phyloP scores from a whole-genome alignment of 2,113 vertebrate genomes.

The Dicerorhinus sumatrensis region DNA sequence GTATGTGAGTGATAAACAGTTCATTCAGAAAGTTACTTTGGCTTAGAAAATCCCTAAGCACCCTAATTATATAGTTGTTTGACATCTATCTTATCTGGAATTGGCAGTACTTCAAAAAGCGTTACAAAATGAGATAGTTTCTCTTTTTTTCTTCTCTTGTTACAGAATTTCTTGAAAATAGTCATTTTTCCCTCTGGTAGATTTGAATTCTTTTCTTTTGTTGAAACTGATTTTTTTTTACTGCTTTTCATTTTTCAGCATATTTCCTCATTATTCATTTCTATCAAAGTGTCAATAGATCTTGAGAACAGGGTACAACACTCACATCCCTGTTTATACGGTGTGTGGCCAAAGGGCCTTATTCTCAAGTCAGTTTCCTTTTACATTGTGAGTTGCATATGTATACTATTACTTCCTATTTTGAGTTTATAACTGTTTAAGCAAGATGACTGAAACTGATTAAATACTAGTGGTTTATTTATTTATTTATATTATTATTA shows the following conservation, averaged over 20 bases:
- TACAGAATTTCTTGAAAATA: conserved; percentile 39
- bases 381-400: neutral
- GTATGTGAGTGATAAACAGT: neutral
- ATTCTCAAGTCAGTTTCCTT: neutral
- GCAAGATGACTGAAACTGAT: neutral
- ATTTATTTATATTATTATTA: neutral
- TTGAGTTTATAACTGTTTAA: conserved; percentile 25
- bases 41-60: neutral
- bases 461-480: neutral
- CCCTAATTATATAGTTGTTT: neutral
- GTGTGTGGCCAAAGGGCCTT: neutral
- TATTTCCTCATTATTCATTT: conserved; percentile 57
- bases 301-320: neutral
- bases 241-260: conserved; percentile 21
- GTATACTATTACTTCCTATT: neutral
- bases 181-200: conserved; percentile 33
- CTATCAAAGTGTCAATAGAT: neutral
- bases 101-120: conserved; percentile 26
- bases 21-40: conserved; percentile 30
- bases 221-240: conserved; percentile 60
- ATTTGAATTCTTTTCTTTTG: conserved; percentile 61
- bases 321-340: neutral
- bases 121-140: conserved; percentile 13
- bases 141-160: neutral
- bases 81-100: neutral